phyloP scores from a whole-genome alignment of 2,797 vertebrate species.

The Prunella strophiata region DNA sequence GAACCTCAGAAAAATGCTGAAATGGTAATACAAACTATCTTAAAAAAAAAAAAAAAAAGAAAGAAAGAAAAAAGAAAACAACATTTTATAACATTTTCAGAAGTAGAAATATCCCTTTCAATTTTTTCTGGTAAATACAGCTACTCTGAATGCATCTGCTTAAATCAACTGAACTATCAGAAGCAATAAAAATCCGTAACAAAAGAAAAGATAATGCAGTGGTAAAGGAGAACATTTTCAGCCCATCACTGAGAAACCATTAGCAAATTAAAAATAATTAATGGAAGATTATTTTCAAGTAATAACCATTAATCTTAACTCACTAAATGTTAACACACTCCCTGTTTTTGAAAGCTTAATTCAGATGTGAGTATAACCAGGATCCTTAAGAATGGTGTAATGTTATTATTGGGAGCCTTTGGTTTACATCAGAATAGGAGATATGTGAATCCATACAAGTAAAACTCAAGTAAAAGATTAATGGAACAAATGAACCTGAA shows the following conservation, averaged over 20 bases:
- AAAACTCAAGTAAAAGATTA: background rate
- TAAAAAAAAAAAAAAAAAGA: background rate
- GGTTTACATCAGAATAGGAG: background rate
- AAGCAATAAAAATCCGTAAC: background rate
- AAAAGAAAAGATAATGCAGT: background rate
- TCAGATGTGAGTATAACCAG: background rate
- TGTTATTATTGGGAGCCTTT: background rate
- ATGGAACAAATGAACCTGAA: background rate
- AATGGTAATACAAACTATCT: background rate
- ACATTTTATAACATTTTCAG: background rate
- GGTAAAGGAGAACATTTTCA: background rate
- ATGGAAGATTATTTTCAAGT: background rate
- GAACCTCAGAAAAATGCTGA: background rate
- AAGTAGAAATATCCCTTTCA: background rate
- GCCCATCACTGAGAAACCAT: background rate
- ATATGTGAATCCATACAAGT: background rate
- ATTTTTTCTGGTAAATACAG: background rate
- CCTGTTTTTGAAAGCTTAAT: background rate
- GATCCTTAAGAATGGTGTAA: background rate
- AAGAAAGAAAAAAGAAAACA: fast-evolving
- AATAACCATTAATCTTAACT: background rate
- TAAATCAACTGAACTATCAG: background rate
- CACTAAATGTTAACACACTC: background rate
- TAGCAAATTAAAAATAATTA: background rate
- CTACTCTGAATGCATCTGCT: background rate